These are phyloP conservation scores for Drosophila prolongata DNA, from an alignment of 2,888 invertebrate genomes.

Conservation along the genomic window DNA sequence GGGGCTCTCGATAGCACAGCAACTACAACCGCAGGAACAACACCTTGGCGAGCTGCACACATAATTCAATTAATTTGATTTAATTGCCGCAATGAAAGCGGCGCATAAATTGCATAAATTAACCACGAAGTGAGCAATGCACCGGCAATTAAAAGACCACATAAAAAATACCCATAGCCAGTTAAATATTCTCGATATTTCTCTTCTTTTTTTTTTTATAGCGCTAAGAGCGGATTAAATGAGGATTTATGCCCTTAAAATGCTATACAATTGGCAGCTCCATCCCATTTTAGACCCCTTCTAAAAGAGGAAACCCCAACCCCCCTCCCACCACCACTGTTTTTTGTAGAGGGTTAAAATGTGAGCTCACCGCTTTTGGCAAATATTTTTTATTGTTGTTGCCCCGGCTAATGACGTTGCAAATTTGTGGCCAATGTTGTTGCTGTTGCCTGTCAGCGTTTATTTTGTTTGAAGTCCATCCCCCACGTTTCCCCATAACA, in stretches of 20 bases:
- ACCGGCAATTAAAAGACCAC: constrained; percentile 19
- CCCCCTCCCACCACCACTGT: not conserved
- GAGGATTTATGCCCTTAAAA: constrained; percentile 1
- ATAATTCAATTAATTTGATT: constrained; percentile 58
- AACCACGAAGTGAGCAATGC: constrained; percentile 26
- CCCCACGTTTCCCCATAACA: not conserved
- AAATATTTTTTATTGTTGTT: constrained; percentile 48
- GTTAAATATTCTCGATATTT: constrained; percentile 14
- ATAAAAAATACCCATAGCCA: constrained; percentile 8
- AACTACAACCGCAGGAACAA: constrained; percentile 28
- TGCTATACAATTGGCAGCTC: constrained; percentile 16
- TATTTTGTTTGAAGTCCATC: constrained; percentile 33
- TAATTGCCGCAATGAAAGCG: constrained; percentile 62
- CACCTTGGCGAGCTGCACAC: constrained; percentile 50
- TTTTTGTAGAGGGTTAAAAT: constrained; percentile 13
- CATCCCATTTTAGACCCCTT: constrained; percentile 5
- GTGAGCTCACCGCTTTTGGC: constrained; percentile 25
- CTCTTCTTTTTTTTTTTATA: not conserved
- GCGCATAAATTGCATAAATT: constrained; percentile 56
- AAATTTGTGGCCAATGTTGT: constrained; percentile 54
- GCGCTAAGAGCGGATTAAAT: constrained; percentile 1
- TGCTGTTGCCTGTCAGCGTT: constrained; percentile 34
- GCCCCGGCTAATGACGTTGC: constrained; percentile 65
- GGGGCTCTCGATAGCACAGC: not conserved
- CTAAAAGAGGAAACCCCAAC: not conserved